These are phyloP conservation scores for Pollachius pollachius DNA, from an alignment of 2,113 vertebrate species.

Conservation along the genomic window DNA sequence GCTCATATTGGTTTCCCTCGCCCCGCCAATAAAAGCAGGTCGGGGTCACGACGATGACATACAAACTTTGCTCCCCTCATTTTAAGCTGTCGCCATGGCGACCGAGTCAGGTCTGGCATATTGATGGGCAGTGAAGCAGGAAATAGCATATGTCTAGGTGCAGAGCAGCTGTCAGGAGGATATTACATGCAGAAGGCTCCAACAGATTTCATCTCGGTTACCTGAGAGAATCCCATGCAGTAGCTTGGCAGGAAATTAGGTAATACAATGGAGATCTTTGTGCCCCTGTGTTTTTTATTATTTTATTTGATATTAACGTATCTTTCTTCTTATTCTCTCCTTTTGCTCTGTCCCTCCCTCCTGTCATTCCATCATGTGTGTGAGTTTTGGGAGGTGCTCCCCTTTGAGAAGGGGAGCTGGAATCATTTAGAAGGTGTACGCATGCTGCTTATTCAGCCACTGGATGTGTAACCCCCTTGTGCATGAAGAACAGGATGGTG, in stretches of 20 bases:
- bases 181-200: constrained; percentile 21
- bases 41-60: not conserved
- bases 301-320: constrained; percentile 12
- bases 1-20: too few relatives aligned
- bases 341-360: constrained; percentile 40
- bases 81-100: constrained; percentile 25
- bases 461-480: constrained; percentile 14
- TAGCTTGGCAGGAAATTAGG: constrained; percentile 61
- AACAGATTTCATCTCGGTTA: constrained; percentile 50
- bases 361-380: constrained; percentile 28
- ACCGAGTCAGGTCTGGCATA: constrained; percentile 31
- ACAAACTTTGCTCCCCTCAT: constrained; percentile 15
- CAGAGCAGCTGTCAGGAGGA: constrained; percentile 4
- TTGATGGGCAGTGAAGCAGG: constrained; percentile 28
- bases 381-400: too few relatives aligned
- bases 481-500: constrained; percentile 8
- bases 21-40: not conserved
- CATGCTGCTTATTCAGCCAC: constrained; percentile 34
- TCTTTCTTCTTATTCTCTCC: constrained; percentile 10
- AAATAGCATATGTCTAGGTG: constrained; percentile 35
- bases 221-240: constrained; percentile 33
- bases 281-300: constrained; percentile 29
- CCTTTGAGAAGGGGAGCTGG: constrained; percentile 33
- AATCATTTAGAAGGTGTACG: constrained; percentile 38
- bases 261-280: constrained; percentile 58